These are phyloP conservation scores for Scaeva pyrastri DNA, from an alignment of 2,888 invertebrate species.

Conservation along the genomic window DNA sequence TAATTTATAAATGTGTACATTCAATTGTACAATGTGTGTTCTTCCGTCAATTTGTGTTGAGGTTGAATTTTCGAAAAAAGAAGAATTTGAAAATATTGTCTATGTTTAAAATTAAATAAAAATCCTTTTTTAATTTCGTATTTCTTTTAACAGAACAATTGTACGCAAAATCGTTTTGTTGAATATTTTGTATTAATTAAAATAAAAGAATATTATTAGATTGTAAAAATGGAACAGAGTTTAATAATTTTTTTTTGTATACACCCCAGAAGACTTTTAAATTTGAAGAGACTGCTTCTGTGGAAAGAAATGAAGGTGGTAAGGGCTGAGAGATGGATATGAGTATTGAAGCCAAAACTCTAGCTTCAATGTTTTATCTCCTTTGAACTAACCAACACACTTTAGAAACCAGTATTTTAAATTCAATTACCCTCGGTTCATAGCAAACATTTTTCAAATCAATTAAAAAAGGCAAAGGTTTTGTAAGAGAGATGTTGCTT, in stretches of 20 bases:
- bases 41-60: background rate
- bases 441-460: too few relatives aligned
- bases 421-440: too few relatives aligned
- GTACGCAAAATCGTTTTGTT: constrained; percentile 41
- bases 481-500: too few relatives aligned
- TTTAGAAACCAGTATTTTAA: too few relatives aligned
- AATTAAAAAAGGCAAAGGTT: too few relatives aligned
- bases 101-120: constrained; percentile 55
- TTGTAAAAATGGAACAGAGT: constrained; percentile 43
- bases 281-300: too few relatives aligned
- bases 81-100: background rate
- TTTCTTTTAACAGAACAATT: constrained; percentile 24
- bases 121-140: constrained; percentile 25
- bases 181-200: constrained; percentile 68
- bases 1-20: constrained; percentile 23
- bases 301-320: too few relatives aligned
- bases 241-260: background rate
- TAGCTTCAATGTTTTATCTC: too few relatives aligned
- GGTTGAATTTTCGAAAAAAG: constrained; percentile 8
- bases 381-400: too few relatives aligned
- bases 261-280: too few relatives aligned
- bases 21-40: background rate
- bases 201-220: constrained; percentile 57
- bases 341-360: too few relatives aligned
- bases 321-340: too few relatives aligned